Percentiles rank a stretch among this genome's conserved stretches.
Evolutionary conservation across 2,113 vertebrate species (phyloP).

Genomic region (Oryzias curvinotus): DNA sequence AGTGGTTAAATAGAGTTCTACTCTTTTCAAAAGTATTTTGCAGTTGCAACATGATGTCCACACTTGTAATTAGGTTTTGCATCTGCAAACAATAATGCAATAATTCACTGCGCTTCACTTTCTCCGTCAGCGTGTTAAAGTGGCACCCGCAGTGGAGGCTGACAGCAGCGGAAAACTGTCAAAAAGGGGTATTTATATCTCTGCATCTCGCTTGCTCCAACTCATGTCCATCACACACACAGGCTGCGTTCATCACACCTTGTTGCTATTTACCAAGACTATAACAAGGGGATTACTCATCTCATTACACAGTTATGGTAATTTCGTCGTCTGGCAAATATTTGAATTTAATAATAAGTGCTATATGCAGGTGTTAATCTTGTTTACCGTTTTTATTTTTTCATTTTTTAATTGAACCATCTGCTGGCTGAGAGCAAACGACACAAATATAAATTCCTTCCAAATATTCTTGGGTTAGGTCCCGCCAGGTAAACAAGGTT

Average conservation of each 20-base stretch:
- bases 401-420: constrained; percentile 5
- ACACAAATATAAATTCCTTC: neutral
- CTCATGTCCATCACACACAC: neutral
- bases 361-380: neutral
- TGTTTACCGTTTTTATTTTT: neutral
- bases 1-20: no score
- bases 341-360: neutral
- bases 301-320: neutral
- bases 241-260: neutral
- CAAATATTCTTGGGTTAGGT: constrained; percentile 24
- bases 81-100: no score
- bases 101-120: no score
- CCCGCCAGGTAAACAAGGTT: constrained; percentile 6
- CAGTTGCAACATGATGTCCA: no score
- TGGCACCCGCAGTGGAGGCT: no score
- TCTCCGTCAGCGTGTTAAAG: no score
- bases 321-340: neutral
- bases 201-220: neutral
- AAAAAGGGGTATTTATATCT: no score
- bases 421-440: neutral
- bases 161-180: no score
- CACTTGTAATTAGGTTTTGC: no score
- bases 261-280: neutral
- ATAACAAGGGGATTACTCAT: neutral
- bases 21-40: no score